Base-by-base conservation (phyloP, 1,140 invertebrate genomes). In the Eurosta solidaginis region DNA sequence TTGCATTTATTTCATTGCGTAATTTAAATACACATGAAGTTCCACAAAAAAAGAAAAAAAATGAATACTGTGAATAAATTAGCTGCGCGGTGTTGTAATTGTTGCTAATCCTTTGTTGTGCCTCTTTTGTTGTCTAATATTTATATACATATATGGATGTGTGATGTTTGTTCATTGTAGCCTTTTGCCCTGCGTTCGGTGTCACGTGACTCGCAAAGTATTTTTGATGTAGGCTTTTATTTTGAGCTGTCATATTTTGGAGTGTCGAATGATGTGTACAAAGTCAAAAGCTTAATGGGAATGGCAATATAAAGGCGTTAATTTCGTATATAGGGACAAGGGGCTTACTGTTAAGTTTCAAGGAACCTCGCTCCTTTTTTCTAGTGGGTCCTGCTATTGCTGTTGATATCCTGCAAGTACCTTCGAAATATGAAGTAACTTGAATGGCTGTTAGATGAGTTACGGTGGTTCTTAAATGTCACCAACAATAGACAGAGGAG, bases 1-100 rank as follows among this genome's bases (percentile, higher is more conserved):
- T 42, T 22, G 59, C 33, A 68, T 68, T 68, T 68, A 68, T 68
- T 68, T 68, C 59, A 68, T 68, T 68, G 59, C 59, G 33, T 22
- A 7, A 68, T 68, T 40, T 68, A 68, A 68, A 68, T 68, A 40
- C 10, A 17, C 54, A 59, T 59, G 54, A 10, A 25, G 1, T 7
- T 1, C 29, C 36, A 22, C 12, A n/a, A 0, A 42, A 22, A 54
- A 25, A 54, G 20, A 49, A 9, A 49, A 3, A 17, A 3, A 54
- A 54, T 25, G 2, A 9, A 47, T 17, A 47, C 25, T 9, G 2
- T 27, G 33, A 36, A 40, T 33, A 68, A 40, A 68, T 68, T 68
- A 68, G 59, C 59, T 10, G 40, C 59, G 33, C 36, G 59, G 29
- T 42, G 40, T 68, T 42, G 59, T 68, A 68, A 68, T 68, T 68